phyloP scores from a whole-genome alignment of 2,888 invertebrate genomes.

The Synergus laeviventris region DNA sequence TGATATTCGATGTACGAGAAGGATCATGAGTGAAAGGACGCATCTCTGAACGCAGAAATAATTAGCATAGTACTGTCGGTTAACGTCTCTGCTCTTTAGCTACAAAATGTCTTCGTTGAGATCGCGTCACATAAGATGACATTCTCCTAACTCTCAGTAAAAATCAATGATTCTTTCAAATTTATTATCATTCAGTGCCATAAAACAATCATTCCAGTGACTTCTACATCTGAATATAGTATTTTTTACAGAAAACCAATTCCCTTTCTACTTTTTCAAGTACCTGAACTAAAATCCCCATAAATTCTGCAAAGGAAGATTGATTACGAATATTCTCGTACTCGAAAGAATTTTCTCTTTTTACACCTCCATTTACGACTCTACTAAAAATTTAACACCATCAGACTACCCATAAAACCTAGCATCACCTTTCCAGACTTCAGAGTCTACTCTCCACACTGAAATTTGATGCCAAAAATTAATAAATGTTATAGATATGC shows the following conservation, averaged over 20 bases:
- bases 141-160: not conserved
- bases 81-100: slow-evolving; percentile 23
- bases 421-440: not conserved
- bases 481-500: too few species aligned
- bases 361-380: not conserved
- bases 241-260: not conserved
- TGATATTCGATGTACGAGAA: slow-evolving; percentile 27
- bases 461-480: not conserved
- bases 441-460: not conserved
- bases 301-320: slow-evolving; percentile 2
- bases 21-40: slow-evolving; percentile 41
- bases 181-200: not conserved
- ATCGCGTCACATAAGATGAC: not conserved
- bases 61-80: slow-evolving; percentile 27
- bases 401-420: not conserved
- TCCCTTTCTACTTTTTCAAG: not conserved
- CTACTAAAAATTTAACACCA: slow-evolving; percentile 1
- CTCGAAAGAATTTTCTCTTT: not conserved
- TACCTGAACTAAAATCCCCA: not conserved
- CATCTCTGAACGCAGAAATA: slow-evolving; percentile 34
- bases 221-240: not conserved
- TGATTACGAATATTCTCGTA: not conserved
- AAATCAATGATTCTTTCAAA: not conserved
- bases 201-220: not conserved
- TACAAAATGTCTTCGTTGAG: slow-evolving; percentile 19